Percentiles rank a stretch among this genome's conserved stretches.
Conservation (phyloP, 2,888 invertebrate species). For the Cephus pulcher region DNA sequence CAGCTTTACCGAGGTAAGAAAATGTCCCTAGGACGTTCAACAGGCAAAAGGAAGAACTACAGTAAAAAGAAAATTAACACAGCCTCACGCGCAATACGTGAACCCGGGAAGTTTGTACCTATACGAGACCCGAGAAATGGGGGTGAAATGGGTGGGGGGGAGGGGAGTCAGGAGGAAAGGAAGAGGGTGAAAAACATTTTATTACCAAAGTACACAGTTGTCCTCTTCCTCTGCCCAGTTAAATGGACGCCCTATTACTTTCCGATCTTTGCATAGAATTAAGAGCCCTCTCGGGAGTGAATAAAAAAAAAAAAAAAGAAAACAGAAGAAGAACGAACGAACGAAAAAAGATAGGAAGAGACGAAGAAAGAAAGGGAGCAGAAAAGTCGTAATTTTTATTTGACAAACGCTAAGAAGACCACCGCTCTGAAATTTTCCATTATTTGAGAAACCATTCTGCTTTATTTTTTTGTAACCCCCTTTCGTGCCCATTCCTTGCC, state of each 20-base stretch:
- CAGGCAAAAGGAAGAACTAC: not conserved
- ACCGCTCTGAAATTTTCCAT: not conserved
- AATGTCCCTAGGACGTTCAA: not conserved
- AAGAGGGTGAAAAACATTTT: not conserved
- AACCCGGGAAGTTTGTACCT: not conserved
- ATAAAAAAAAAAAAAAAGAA: not conserved
- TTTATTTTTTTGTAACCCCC: not conserved
- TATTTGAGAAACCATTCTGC: not conserved
- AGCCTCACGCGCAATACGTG: not conserved
- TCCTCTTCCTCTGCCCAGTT: not conserved
- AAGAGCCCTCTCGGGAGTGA: not conserved
- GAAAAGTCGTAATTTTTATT: not conserved
- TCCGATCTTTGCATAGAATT: not conserved
- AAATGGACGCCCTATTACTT: not conserved
- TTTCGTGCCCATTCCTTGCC: too few relatives aligned
- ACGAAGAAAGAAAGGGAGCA: not conserved
- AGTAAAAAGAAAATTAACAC: not conserved
- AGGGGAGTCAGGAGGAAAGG: too few relatives aligned
- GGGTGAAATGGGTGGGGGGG: not conserved
- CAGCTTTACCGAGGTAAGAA: not conserved
- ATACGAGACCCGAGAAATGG: not conserved
- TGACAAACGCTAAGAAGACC: not conserved
- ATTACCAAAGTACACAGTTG: not conserved
- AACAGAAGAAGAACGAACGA: too few relatives aligned
- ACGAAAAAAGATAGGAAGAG: not conserved